These are phyloP conservation scores for Toxostoma redivivum DNA, from an alignment of 2,113 vertebrate species.

Conservation along the genomic window DNA sequence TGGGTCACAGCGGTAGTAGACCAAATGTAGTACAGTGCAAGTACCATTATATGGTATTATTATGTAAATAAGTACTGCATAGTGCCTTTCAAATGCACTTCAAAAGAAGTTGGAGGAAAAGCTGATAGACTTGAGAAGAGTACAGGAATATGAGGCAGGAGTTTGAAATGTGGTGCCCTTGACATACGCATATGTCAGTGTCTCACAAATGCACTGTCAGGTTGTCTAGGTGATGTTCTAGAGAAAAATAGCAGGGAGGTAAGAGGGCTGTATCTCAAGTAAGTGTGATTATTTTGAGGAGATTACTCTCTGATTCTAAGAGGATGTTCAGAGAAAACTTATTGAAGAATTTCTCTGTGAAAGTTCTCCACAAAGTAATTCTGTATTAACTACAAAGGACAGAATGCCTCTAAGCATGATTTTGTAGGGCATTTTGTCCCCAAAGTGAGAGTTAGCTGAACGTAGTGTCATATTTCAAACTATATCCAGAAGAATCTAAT, in stretches of 20 bases:
- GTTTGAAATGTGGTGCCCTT: background rate
- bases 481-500: background rate
- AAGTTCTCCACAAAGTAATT: background rate
- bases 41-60: background rate
- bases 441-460: background rate
- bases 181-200: fast-evolving
- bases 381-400: background rate
- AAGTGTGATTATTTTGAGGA: background rate
- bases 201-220: background rate
- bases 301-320: background rate
- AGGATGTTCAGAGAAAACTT: background rate
- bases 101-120: background rate
- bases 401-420: background rate
- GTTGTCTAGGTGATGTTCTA: background rate
- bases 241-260: background rate
- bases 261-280: background rate
- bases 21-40: background rate
- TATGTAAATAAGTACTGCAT: background rate
- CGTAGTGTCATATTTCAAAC: background rate
- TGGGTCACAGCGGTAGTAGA: background rate
- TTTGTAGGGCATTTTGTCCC: background rate
- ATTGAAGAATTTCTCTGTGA: background rate
- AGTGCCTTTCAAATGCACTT: background rate
- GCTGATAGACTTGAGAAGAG: background rate
- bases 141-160: background rate